Percentiles rank a stretch among this genome's conserved stretches.
Evolutionary conservation across 2,113 vertebrate genomes (phyloP).

Genomic region (Sus scrofa): T2T-Sscrofa CM000824.6:28097001-28097500

Average conservation of each 20-base stretch:
- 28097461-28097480: too few species aligned
- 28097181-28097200: neutral
- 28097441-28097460: too few species aligned
- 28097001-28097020: neutral
- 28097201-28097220: neutral
- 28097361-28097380: rapidly evolving
- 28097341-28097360: neutral
- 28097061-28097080: neutral
- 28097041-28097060: neutral
- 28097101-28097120: neutral
- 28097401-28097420: neutral
- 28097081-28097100: slow-evolving; percentile 53
- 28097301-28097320: neutral
- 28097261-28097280: neutral
- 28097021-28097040: neutral
- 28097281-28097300: neutral
- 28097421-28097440: neutral
- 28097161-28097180: slow-evolving; percentile 1
- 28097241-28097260: neutral
- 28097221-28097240: neutral
- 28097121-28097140: neutral
- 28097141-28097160: neutral
- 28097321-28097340: neutral
- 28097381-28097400: neutral
- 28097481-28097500: neutral